Conservation (phyloP, 2,797 vertebrate genomes). For the Mormyrops attenuatus region DNA sequence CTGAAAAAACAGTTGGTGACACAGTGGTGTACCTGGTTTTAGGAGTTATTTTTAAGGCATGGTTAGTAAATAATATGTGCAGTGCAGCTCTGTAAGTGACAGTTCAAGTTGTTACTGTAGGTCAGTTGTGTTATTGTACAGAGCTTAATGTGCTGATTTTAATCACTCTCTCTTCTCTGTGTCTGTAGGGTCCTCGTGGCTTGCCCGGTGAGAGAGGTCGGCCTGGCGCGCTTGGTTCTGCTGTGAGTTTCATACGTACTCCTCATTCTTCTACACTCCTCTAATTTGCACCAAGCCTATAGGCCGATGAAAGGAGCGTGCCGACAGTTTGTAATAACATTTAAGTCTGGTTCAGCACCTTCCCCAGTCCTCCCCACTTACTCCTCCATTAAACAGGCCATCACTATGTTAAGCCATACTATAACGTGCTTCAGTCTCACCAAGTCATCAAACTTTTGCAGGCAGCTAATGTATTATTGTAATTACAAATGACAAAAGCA, state of each 20-base stretch:
- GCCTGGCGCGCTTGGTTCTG: conserved; percentile 79
- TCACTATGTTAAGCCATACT: not conserved
- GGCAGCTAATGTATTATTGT: not conserved
- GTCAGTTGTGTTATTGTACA: not conserved
- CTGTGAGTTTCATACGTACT: conserved; percentile 70
- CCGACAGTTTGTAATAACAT: not conserved
- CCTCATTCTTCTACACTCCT: not conserved
- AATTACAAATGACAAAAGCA: not conserved
- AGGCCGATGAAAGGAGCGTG: not conserved
- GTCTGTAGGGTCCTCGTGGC: conserved; percentile 85
- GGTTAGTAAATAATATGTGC: not conserved
- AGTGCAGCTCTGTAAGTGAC: not conserved
- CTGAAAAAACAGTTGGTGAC: not conserved
- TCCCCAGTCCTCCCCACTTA: not conserved
- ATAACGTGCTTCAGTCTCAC: not conserved
- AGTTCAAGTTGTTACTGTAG: not conserved
- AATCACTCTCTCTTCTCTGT: not conserved
- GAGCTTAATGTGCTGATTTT: not conserved
- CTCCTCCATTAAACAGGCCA: not conserved
- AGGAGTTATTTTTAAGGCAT: not conserved
- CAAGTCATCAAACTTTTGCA: not conserved
- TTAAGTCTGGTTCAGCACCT: not conserved
- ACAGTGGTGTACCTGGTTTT: not conserved
- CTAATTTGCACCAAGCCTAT: not conserved
- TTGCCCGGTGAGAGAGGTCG: conserved; percentile 94